Evolutionary conservation across 2,113 vertebrate genomes (phyloP).

Genomic region (Castor canadensis): DNA sequence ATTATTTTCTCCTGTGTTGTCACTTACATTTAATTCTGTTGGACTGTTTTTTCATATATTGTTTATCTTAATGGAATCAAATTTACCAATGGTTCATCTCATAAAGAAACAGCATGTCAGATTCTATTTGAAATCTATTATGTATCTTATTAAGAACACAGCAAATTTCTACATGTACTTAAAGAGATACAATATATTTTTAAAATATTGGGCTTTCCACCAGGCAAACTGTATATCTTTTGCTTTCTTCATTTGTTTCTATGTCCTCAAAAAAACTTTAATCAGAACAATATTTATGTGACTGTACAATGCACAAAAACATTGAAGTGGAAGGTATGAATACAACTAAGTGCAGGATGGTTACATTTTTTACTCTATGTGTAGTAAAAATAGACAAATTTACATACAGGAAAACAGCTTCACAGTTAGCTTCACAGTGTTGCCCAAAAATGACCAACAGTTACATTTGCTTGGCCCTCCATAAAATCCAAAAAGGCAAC

Average conservation of each 20-base stretch:
- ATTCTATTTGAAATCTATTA: conserved; percentile 45
- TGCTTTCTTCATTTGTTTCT: conserved; percentile 22
- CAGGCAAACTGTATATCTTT: conserved; percentile 17
- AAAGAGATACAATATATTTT: neutral
- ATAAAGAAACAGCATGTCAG: conserved; percentile 12
- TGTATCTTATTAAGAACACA: conserved; percentile 18
- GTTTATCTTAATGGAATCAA: conserved; percentile 60
- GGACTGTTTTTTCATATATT: conserved; percentile 27
- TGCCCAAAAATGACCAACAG: conserved; percentile 81
- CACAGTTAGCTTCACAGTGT: conserved; percentile 79
- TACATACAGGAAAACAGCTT: conserved; percentile 82
- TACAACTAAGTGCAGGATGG: conserved; percentile 86
- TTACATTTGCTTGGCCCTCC: conserved; percentile 81
- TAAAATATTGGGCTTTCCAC: neutral
- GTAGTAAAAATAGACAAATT: conserved; percentile 84
- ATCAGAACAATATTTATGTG: conserved; percentile 94
- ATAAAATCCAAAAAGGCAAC: conserved; percentile 83
- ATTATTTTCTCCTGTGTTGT: neutral
- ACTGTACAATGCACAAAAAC: conserved; percentile 91
- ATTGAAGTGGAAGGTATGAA: conserved; percentile 92
- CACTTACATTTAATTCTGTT: conserved; percentile 38
- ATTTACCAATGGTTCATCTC: conserved; percentile 37
- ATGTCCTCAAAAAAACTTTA: conserved; percentile 47
- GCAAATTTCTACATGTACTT: conserved; percentile 45
- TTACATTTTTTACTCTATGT: conserved; percentile 84